Base-by-base conservation (phyloP, 2,113 vertebrate species). In the Dicaeum eximium region DNA sequence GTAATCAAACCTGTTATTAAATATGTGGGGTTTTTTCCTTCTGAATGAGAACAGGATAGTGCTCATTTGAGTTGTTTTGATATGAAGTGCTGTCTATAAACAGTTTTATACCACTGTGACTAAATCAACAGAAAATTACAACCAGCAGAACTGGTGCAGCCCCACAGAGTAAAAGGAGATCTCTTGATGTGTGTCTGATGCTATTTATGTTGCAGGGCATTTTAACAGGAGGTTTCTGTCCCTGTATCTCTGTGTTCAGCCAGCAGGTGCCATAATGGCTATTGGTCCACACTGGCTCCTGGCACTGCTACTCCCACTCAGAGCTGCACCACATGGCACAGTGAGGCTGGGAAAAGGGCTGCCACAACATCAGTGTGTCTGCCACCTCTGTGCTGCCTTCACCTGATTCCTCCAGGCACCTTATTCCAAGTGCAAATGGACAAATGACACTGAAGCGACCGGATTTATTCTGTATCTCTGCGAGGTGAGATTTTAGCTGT, bases 311-410 rank as follows among this genome's bases (percentile, higher is more conserved):
- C 15, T 85, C 38, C 56, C 30, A 8, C 13, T 17, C 40, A 30
- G 47, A 42, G 28, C 28, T 71, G 69, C 65, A 50, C 20, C 13
- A 30, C 1, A 0, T 7, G 0, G 0, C 9, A 18, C 1, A 0
- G 16, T n/a, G 66, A 73, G 45, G 15, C 2, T 86, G 42, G 71
- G 38, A 54, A 67, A 88, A 60, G 30, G 22, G n/a, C 31, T 90
- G 48, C 37, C 19, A 17, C 35, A 42, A 22, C 11, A 13, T 10
- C 75, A 22, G 2, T 7, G 16, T 21, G 24, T 16, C 51, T 70
- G 37, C 14, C 51, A 23, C 44, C 35, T 90, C 53, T 11, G 19
- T 74, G 38, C 33, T 22, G 13, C 35, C 53, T 67, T 85, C 61
- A 19, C 11, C 47, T 38, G n/a, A 35, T 44, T 62, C 67, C 35